Base-by-base conservation (phyloP, 1,140 invertebrate genomes). In the Odontomachus brunneus region DNA sequence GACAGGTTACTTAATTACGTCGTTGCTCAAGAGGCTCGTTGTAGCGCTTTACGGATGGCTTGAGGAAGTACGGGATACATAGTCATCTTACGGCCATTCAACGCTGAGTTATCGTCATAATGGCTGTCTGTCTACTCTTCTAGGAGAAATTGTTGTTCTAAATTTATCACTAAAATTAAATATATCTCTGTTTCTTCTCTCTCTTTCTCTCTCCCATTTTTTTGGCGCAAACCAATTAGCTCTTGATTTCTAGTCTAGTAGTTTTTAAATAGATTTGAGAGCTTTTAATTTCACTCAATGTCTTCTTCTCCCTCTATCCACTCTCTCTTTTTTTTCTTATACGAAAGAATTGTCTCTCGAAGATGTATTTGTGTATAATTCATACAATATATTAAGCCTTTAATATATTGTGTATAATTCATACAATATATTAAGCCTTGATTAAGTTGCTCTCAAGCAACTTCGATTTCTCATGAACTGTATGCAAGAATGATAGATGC, bases 1-100 rank as follows among this genome's bases (percentile, higher is more conserved):
- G 75, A 57, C 48, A 69, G 67, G 33, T 71, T 71, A 59, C 53
- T 71, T 9, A 71, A 71, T 78, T 69, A 78, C 9, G n/a, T 71
- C 63, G n/a, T 75, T 78, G 63, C 63, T 78, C 24, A 80, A 80
- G 75, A 48, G 22, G 17, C 75, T 71, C 65, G 17, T 80, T 80
- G 75, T 80, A 71, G 60, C 14, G 51, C 55, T 71, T 80, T 38
- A 69, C 51, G 75, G 75, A 48, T 57, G 65, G 63, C n/a, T 80
- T 57, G 51, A 69, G 33, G 33, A 80, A 71, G 69, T 71, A 71
- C 65, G 55, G 65, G 29, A 80, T 55, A 44, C 15, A 59, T 11
- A 63, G 53, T 48, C 65, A 78, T 78, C 9, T 69, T 17, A 69
- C 63, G 51, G 51, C 33, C 3, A 29, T 38, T 80, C 51, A 57